Base-by-base conservation (phyloP, 2,113 vertebrate genomes). In the Cyprinodon brontotheroides region DNA sequence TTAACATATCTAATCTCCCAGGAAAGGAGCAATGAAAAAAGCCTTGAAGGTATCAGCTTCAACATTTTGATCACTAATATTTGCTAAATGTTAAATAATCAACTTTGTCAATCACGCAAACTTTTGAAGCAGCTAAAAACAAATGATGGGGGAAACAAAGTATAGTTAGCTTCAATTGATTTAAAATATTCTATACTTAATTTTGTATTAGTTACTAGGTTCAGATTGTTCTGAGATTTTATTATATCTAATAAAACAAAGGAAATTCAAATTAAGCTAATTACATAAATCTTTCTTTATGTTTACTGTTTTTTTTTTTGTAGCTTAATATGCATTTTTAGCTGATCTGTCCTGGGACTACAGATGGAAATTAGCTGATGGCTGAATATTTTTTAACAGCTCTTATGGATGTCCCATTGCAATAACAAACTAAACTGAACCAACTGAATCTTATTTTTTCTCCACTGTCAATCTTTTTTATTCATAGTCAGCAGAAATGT, bases 401-500 rank as follows among this genome's bases (percentile, higher is more conserved):
- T 57, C 50, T 57, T 57, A 8, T n/a, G 17, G 50, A 57, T 57
- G 43, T 8, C 11, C 43, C 43, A 2, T 10, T 15, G n/a, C 50
- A 57, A 20, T 6, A 57, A 57, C 50, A 57, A 57, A 57, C 17
- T n/a, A 57, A 57, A 57, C 50, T 57, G n/a, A 57, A 62, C 43
- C 76, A 65, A 60, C 48, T 77, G 68, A 67, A 70, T 61, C 79
- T 68, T 85, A 53, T 75, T 74, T 78, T n/a, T 6, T 9, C 11
- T 14, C 74, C 74, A 57, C 53, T 63, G 11, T 14, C 4, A 59
- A 85, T 79, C 70, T 69, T 72, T n/a, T n/a, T 88, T 84, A 80
- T 85, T 88, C 65, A 86, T 57, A 47, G 68, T 78, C 72, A 78
- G 81, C 72, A 77, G 67, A 78, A 75, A 75, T 78, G 72, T 70